Conservation (phyloP, 2,888 invertebrate species). For the Morpho helenor region DNA sequence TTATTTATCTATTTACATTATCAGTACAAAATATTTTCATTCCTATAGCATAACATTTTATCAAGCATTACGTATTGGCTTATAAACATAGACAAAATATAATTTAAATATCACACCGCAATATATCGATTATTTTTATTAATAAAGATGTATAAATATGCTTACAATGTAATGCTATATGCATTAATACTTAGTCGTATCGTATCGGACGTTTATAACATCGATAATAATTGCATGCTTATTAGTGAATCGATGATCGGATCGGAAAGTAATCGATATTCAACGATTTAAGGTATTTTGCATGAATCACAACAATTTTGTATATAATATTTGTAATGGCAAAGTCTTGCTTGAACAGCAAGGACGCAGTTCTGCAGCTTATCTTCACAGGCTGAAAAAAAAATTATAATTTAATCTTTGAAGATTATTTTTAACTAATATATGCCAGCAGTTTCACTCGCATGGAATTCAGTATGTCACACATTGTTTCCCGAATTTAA, state of each 20-base stretch:
- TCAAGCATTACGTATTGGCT: too few species aligned
- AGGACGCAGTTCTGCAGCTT: conserved; percentile 87
- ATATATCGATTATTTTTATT: conserved; percentile 26
- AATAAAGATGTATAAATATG: background rate
- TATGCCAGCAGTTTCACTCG: too few species aligned
- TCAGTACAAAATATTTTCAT: conserved; percentile 26
- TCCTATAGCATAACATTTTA: background rate
- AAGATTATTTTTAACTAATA: too few species aligned
- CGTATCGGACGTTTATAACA: background rate
- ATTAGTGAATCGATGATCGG: background rate
- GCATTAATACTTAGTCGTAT: background rate
- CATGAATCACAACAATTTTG: conserved; percentile 91
- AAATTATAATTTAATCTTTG: too few species aligned
- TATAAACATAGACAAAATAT: conserved; percentile 2
- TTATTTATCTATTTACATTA: conserved; percentile 29
- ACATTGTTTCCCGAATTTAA: too few species aligned
- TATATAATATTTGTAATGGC: conserved; percentile 91
- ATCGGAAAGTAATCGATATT: background rate
- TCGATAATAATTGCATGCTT: background rate
- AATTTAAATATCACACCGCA: conserved; percentile 58
- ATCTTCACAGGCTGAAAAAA: conserved; percentile 81
- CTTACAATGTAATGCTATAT: background rate
- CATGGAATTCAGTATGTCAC: too few species aligned
- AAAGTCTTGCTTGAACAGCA: conserved; percentile 91
- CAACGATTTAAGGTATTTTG: conserved; percentile 21